A percentile compares a stretch with the other conserved stretches of the same genome.
Evolutionary conservation across 2,797 vertebrate species (phyloP).

Genomic region (Pogonophryne albipinna): DNA sequence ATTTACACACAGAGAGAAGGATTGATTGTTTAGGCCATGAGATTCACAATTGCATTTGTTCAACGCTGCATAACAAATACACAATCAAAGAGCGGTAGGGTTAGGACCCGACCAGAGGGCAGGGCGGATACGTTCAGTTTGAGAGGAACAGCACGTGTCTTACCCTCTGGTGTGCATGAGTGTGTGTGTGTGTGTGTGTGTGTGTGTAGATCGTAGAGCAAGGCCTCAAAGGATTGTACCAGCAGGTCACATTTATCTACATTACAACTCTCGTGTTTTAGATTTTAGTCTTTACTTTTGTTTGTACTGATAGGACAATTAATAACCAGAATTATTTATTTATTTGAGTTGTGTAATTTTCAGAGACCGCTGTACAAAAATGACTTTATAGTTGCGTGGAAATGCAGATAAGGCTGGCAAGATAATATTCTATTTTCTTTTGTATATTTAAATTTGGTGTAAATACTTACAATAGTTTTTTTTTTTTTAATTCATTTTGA

Average conservation of each 20-base stretch:
- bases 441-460: too few species aligned
- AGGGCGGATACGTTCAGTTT: constrained; percentile 31
- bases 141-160: constrained; percentile 47
- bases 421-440: too few species aligned
- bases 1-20: constrained; percentile 77
- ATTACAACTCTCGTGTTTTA: not conserved
- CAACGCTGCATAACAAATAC: constrained; percentile 81
- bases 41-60: constrained; percentile 84
- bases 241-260: not conserved
- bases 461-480: too few species aligned
- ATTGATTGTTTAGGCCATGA: constrained; percentile 85
- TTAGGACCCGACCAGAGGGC: constrained; percentile 64
- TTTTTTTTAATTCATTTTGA: too few species aligned
- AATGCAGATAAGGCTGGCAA: not conserved
- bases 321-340: not conserved
- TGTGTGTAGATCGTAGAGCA: not conserved
- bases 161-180: constrained; percentile 15
- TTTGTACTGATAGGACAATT: constrained; percentile 15
- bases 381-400: not conserved
- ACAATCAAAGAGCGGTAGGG: constrained; percentile 81
- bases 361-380: not conserved
- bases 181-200: not conserved
- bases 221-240: constrained; percentile 1
- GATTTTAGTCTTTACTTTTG: not conserved
- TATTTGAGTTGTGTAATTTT: not conserved